phyloP scores from a whole-genome alignment of 2,113 vertebrate species.

The Lophotis ruficrista region DNA sequence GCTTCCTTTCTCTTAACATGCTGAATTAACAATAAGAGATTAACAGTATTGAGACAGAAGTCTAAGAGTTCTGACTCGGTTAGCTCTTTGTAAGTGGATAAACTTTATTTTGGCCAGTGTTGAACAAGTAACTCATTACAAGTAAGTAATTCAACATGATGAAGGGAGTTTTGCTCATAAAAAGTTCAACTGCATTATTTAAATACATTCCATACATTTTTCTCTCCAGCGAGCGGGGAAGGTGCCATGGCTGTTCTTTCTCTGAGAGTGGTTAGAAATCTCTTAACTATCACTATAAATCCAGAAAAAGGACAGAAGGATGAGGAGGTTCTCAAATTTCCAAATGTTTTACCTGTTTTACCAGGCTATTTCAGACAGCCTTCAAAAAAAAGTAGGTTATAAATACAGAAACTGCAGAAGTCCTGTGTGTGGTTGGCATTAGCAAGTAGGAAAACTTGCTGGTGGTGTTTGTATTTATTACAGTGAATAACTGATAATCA shows the following conservation, averaged over 20 bases:
- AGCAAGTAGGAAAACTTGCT: neutral
- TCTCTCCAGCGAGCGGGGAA: neutral
- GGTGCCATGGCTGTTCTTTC: neutral
- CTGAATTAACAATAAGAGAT: constrained; percentile 45
- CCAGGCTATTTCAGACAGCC: neutral
- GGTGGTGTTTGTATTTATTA: neutral
- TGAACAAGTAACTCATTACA: constrained; percentile 23
- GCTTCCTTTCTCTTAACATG: constrained; percentile 46
- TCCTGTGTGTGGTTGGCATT: neutral
- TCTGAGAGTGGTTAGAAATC: neutral
- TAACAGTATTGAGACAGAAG: constrained; percentile 2
- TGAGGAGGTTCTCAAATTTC: neutral
- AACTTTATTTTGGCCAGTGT: constrained; percentile 44
- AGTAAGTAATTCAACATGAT: constrained; percentile 46
- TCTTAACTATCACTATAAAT: neutral
- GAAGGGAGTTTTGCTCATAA: neutral
- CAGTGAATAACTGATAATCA: neutral
- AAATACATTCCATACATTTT: constrained; percentile 41
- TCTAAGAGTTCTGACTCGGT: neutral
- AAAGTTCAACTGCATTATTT: constrained; percentile 29
- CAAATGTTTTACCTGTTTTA: neutral
- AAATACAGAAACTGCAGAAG: neutral
- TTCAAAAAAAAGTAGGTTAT: neutral
- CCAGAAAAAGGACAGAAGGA: neutral
- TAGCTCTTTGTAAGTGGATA: constrained; percentile 41